Base-by-base conservation (phyloP, 1,140 invertebrate species). In the Lysiphlebus fabarum region DNA sequence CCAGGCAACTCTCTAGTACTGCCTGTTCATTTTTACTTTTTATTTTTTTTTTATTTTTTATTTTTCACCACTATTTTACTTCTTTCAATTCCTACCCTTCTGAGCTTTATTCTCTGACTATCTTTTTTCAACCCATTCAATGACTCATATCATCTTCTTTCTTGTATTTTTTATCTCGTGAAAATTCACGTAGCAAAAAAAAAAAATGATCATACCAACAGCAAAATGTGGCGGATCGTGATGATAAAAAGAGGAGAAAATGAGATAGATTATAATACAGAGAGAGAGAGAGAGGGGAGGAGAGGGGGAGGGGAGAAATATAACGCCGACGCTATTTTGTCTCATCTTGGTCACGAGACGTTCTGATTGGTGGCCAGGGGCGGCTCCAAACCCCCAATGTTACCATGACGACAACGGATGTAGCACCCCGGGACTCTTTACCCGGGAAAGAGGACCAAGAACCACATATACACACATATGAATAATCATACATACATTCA, bases 321-420 rank as follows among this genome's bases (percentile, higher is more conserved):
- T 47, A 51, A 42, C 49, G 40, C 54, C 56, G 65, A 66, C 69
- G 72, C 68, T 71, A 69, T 69, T 74, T 74, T 81, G 80, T 81
- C 82, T 81, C 81, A 78, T 78, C 79, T 80, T 38, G 80, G 81
- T 81, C 58, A 60, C 79, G 78, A 76, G 70, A 68, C 49, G 69
- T 68, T 72, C 73, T 74, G 75, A 77, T 76, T 75, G 76, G 76
- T 67, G 75, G 67, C 70, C 67, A 66, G 78, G 75, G 73, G 75
- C 75, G 74, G 75, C 74, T 72, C 75, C 73, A 73, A 67, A 67
- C 70, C 70, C 68, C 66, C 57, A 49, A 17, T 63, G 83, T 84
- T 80, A 72, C 82, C 74, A 79, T 82, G 79, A 82, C 78, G 76
- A 84, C 83, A 76, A 76, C 61, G 66, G 64, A 63, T 64, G 65